A percentile compares a stretch with the other conserved stretches of the same genome.
These are phyloP conservation scores for Acleris laterana DNA, from an alignment of 2,888 invertebrate species.

Conservation along the genomic window DNA sequence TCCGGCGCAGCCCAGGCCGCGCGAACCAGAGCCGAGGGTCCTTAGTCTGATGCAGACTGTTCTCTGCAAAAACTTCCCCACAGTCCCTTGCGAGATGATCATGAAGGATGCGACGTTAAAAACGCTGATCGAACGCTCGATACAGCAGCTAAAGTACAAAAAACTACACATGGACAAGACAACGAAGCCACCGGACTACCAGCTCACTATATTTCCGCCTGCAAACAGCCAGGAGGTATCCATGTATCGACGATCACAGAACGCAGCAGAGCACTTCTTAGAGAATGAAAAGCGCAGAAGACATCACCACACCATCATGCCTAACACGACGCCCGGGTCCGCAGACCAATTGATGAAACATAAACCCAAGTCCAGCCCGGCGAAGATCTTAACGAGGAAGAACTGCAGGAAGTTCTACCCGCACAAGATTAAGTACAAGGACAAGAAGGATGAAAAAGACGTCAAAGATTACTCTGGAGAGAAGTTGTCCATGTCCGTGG, in stretches of 20 bases:
- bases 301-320: conserved; percentile 19
- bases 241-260: conserved; percentile 57
- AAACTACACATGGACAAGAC: conserved; percentile 55
- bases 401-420: conserved; percentile 73
- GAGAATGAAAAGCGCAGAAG: conserved; percentile 18
- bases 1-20: conserved; percentile 40
- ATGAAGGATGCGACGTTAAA: conserved; percentile 59
- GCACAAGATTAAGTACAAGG: conserved; percentile 74
- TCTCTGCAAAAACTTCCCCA: conserved; percentile 70
- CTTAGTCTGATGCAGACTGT: conserved; percentile 67
- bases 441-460: conserved; percentile 51
- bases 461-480: conserved; percentile 62
- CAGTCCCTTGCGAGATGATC: conserved; percentile 70
- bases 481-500: conserved; percentile 68
- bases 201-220: conserved; percentile 58
- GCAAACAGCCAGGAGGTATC: conserved; percentile 68
- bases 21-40: conserved; percentile 38
- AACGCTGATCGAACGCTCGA: conserved; percentile 65
- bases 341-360: conserved; percentile 41
- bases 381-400: conserved; percentile 55
- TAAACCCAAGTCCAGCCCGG: conserved; percentile 46
- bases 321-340: conserved; percentile 16
- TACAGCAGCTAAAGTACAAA: conserved; percentile 68
- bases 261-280: conserved; percentile 43
- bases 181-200: conserved; percentile 49